Conservation (phyloP, 2,888 invertebrate genomes). For the Agrotis segetum region DNA sequence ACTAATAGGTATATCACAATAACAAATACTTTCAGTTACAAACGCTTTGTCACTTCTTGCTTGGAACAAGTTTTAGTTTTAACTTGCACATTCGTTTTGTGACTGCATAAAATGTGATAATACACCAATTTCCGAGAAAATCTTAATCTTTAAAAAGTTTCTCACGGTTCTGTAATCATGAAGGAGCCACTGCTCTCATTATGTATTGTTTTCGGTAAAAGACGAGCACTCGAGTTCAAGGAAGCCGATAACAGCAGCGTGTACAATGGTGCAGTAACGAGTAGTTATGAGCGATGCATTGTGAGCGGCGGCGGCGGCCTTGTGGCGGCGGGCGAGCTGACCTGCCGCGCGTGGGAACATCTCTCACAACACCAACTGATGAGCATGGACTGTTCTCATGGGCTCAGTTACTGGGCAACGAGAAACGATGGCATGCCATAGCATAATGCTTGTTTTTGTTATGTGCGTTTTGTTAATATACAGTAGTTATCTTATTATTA, state of each 20-base stretch:
- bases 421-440: too few species aligned
- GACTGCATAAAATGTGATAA: too few species aligned
- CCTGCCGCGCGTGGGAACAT: slow-evolving; percentile 45
- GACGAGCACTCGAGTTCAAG: slow-evolving; percentile 33
- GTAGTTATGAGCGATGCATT: slow-evolving; percentile 17
- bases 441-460: neutral
- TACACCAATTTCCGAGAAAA: neutral
- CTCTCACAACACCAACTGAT: neutral
- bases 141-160: neutral
- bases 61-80: neutral
- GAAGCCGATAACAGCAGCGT: slow-evolving; percentile 28
- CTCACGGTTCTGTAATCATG: slow-evolving; percentile 24
- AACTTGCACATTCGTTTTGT: neutral
- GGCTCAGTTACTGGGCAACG: too few species aligned
- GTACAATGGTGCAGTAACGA: slow-evolving; percentile 12
- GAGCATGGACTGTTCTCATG: too few species aligned
- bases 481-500: too few species aligned
- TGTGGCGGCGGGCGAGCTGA: slow-evolving; percentile 1
- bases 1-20: too few species aligned
- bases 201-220: slow-evolving; percentile 25
- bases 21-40: too few species aligned
- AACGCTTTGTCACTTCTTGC: too few species aligned
- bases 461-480: neutral
- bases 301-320: slow-evolving; percentile 3
- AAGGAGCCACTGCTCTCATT: slow-evolving; percentile 24